These are phyloP conservation scores for Orius laevigatus DNA, from an alignment of 1,140 invertebrate species.

Conservation along the genomic window DNA sequence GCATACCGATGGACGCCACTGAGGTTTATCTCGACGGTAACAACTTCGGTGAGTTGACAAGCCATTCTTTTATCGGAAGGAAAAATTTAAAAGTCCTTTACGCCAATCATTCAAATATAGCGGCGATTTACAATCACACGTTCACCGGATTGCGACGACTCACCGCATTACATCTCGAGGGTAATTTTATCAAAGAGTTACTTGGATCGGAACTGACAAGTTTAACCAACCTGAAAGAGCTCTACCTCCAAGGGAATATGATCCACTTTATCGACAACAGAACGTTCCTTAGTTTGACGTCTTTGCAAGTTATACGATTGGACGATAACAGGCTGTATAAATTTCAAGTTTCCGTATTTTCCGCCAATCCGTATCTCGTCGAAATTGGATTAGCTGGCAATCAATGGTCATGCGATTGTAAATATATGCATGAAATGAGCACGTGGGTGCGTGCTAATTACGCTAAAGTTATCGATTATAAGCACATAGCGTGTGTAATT, in stretches of 20 bases:
- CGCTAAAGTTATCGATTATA: slow-evolving; percentile 36
- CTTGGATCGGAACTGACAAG: slow-evolving; percentile 70
- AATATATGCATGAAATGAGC: slow-evolving; percentile 57
- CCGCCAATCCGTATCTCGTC: slow-evolving; percentile 56
- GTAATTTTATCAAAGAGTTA: slow-evolving; percentile 63
- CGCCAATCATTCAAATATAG: slow-evolving; percentile 75
- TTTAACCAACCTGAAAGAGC: slow-evolving; percentile 58
- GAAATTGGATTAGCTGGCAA: slow-evolving; percentile 67
- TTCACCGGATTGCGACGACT: slow-evolving; percentile 70
- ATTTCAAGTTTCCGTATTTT: slow-evolving; percentile 59
- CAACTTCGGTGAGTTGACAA: slow-evolving; percentile 66
- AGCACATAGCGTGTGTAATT: slow-evolving; percentile 22
- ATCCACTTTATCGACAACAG: slow-evolving; percentile 69
- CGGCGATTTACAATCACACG: slow-evolving; percentile 69
- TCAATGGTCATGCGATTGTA: slow-evolving; percentile 79
- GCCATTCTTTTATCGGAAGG: slow-evolving; percentile 78
- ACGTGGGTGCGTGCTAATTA: slow-evolving; percentile 56
- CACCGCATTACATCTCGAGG: slow-evolving; percentile 64
- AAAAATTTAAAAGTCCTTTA: slow-evolving; percentile 73
- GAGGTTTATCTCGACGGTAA: slow-evolving; percentile 86
- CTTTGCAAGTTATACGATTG: slow-evolving; percentile 64
- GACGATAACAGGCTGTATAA: slow-evolving; percentile 69
- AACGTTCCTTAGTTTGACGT: slow-evolving; percentile 63
- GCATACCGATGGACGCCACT: slow-evolving; percentile 86
- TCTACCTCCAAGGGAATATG: slow-evolving; percentile 76